phyloP scores from a whole-genome alignment of 2,888 invertebrate species.

The Nudaria mundana region DNA sequence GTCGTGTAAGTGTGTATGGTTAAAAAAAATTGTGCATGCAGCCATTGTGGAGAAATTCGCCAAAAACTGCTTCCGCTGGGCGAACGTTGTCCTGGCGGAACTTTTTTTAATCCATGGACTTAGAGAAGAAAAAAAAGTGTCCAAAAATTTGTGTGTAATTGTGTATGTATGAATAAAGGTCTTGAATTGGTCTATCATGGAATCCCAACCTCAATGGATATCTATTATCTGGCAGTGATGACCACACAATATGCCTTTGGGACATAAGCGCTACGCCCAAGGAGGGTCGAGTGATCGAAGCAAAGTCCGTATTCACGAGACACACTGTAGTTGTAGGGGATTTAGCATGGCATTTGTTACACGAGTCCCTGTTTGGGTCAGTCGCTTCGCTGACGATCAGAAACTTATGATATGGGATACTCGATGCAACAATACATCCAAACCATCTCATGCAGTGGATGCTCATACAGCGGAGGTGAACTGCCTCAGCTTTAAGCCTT shows the following conservation, averaged over 20 bases:
- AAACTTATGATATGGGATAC: constrained; percentile 99
- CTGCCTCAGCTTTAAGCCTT: constrained; percentile 99
- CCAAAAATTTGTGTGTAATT: too few species aligned
- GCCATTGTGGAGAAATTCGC: too few species aligned
- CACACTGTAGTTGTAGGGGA: constrained; percentile 99
- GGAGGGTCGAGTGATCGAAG: constrained; percentile 97
- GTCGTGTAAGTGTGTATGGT: too few species aligned
- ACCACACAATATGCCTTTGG: constrained; percentile 99
- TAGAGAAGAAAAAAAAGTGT: too few species aligned
- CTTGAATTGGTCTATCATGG: constrained; percentile 99
- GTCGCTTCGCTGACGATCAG: constrained; percentile 99
- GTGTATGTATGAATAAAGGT: too few species aligned
- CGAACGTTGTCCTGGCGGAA: too few species aligned
- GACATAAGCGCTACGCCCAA: constrained; percentile 98
- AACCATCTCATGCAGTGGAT: constrained; percentile 99
- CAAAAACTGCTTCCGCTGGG: too few species aligned
- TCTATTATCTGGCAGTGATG: constrained; percentile 96
- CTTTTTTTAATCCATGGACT: too few species aligned
- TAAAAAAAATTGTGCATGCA: too few species aligned
- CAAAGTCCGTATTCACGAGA: constrained; percentile 98
- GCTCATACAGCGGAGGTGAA: constrained; percentile 99
- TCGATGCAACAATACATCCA: constrained; percentile 95
- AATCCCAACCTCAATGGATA: constrained; percentile 99
- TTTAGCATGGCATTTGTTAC: constrained; percentile 99
- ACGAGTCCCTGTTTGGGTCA: constrained; percentile 98